Evolutionary conservation across 1,140 invertebrate species (phyloP), one percentile per base, ranked within the genome.

Genomic region (Tetramorium simillimum): DNA sequence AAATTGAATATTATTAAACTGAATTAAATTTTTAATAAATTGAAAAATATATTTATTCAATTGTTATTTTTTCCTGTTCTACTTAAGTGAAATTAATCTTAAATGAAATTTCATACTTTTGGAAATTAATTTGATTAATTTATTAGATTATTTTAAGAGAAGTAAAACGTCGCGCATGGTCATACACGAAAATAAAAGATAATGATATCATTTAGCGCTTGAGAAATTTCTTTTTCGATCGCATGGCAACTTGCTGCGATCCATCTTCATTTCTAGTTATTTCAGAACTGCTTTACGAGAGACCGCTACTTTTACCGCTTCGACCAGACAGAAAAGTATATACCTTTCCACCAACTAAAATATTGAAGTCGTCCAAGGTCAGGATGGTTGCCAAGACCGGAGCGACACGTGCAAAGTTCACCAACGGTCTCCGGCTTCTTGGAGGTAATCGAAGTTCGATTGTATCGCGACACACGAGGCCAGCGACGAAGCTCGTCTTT

Each of bases 311-410:
- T 69, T 28, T 43, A 81, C 63, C 49, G 28, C 33, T n/a, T 46
- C 21, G 49, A 56, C 10, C 51, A 56, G 37, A 70, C 49, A 58
- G 63, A 43, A 70, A 81, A 56, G 18, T 62, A 58, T 37, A 60
- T 21, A 14, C 9, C 14, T 21, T 60, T 18, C 3, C 40, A 6
- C 40, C 24, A 37, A 62, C 24, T 84, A 60, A 84, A 84, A 84
- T 73, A 84, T 84, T 60, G n/a, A 84, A 84, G 24, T n/a, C 53
- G 53, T 62, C 28, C 80, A 84, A 84, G 80, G 80, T 84, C 80
- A 49, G 40, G 24, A 84, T 37, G 53, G 40, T 62, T 60, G 80
- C 80, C 80, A 49, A 82, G 51, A 46, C n/a, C 40, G 21, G 21
- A n/a, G 53, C 33, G 80, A 84, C 67, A 58, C 28, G 53, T 84